Base-by-base conservation (phyloP, 92 coral and sea anemone genomes). In the Porites rus region DNA sequence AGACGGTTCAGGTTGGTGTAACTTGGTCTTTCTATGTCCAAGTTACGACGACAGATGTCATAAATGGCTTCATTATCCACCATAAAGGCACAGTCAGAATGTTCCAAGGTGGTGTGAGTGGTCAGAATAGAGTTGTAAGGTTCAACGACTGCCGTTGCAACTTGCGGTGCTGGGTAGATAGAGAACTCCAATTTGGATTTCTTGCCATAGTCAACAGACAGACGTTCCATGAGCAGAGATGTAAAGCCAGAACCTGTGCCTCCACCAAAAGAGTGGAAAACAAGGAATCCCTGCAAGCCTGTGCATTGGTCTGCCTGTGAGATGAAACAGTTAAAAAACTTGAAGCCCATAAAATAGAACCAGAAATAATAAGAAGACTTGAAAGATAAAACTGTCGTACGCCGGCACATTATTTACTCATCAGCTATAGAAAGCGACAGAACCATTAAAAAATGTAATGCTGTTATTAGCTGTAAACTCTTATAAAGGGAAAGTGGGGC, bases 241-340 rank as follows among this genome's bases (percentile, higher is more conserved):
- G 98, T 89, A 78, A 96, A 96, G n/a, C 98, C 98, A 74, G 98
- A 96, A 11, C 98, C 98, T 43, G 92, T 95, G 12, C 98, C 98
- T 11, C 98, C 98, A 80, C 98, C 98, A 73, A 95, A 95, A 65
- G 98, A 95, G 73, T 95, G 98, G 93, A 95, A 95, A 76, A 93
- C 87, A 54, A 95, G 95, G 74, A 95, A 95, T 46, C 98, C 98
- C 84, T 96, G 98, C 72, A 96, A 91, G 9, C 98, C 98, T 46
- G 97, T 94, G 59, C 98, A 96, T 77, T 96, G 97, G 80, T 96
- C 98, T 75, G 97, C 98, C 98, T 96, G 22, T 20, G 52, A 18
- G 77, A 63, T 17, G 58, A 11, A 72, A 60, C 8, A 28, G 14
- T 22, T 68, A 18, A 11, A n/a, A 59, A 64, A 21, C 63, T 43